Percentiles rank a stretch among this genome's conserved stretches.
Conservation (phyloP, 2,113 vertebrate genomes). For the Hylia prasina region DNA sequence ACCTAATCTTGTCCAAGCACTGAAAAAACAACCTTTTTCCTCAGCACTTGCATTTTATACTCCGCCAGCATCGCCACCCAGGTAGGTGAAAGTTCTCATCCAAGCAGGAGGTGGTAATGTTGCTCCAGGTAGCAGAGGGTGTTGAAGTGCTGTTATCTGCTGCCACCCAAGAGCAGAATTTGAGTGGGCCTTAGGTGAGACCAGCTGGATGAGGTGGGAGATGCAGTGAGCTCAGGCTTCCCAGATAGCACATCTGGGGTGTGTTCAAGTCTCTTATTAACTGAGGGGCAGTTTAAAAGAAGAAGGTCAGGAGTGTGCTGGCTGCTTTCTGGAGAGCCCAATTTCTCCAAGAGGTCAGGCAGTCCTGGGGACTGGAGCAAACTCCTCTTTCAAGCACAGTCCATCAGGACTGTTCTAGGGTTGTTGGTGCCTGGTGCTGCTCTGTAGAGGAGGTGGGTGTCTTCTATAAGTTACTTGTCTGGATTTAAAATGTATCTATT, state of each 20-base stretch:
- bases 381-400: not conserved
- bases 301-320: not conserved
- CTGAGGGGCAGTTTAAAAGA: not conserved
- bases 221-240: not conserved
- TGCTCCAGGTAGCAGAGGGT: not conserved
- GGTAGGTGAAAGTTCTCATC: conserved; percentile 69
- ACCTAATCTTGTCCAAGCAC: conserved; percentile 93
- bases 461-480: not conserved
- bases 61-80: conserved; percentile 88
- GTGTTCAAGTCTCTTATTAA: not conserved
- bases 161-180: not conserved
- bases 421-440: not conserved
- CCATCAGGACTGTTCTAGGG: not conserved
- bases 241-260: not conserved
- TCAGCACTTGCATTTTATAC: conserved; percentile 89
- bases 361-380: not conserved
- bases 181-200: not conserved
- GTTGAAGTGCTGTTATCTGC: not conserved
- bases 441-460: not conserved
- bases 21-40: conserved; percentile 96
- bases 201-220: not conserved
- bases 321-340: not conserved
- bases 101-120: fast-evolving
- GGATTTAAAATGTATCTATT: not conserved
- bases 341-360: not conserved